These are phyloP conservation scores for Amphiprion percula DNA, from an alignment of 2,113 vertebrate species.

Conservation along the genomic window DNA sequence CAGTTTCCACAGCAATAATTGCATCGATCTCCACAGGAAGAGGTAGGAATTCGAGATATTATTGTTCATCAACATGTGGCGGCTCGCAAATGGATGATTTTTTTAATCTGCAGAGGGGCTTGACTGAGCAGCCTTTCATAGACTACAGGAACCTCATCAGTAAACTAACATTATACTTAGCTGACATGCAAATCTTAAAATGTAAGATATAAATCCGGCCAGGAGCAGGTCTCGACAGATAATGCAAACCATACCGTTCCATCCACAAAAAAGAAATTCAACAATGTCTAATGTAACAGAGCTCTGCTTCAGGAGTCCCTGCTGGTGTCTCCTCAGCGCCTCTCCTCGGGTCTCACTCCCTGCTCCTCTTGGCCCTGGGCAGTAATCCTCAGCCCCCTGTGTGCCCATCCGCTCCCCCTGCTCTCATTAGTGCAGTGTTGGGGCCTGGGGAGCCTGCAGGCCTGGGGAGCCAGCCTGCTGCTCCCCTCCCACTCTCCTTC, in stretches of 20 bases:
- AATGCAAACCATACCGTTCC: slow-evolving; percentile 26
- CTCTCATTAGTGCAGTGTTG: slow-evolving; percentile 83
- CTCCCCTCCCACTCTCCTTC: slow-evolving; percentile 65
- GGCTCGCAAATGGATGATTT: slow-evolving; percentile 1
- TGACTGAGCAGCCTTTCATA: slow-evolving; percentile 14
- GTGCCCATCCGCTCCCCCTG: slow-evolving; percentile 79
- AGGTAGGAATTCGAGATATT: background rate
- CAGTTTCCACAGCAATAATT: background rate
- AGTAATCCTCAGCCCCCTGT: slow-evolving; percentile 80
- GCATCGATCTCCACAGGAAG: background rate
- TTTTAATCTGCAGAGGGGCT: slow-evolving; percentile 12
- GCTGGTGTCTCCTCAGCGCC: slow-evolving; percentile 60
- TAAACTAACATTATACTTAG: slow-evolving; percentile 15
- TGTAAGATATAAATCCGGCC: slow-evolving; percentile 9
- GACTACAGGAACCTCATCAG: slow-evolving; percentile 1
- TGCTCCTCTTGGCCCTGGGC: slow-evolving; percentile 77
- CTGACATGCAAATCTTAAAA: slow-evolving; percentile 19
- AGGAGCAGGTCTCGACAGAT: slow-evolving; percentile 24
- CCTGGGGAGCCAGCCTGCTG: slow-evolving; percentile 79
- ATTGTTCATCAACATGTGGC: slow-evolving; percentile 15
- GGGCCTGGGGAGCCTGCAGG: slow-evolving; percentile 78
- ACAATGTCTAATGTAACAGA: slow-evolving; percentile 37
- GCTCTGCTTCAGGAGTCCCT: slow-evolving; percentile 64
- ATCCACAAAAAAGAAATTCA: slow-evolving; percentile 46
- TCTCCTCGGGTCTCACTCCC: slow-evolving; percentile 67